Evolutionary conservation across 2,797 vertebrate species (phyloP), one percentile per base, ranked within the genome.

Genomic region (Alca torda): DNA sequence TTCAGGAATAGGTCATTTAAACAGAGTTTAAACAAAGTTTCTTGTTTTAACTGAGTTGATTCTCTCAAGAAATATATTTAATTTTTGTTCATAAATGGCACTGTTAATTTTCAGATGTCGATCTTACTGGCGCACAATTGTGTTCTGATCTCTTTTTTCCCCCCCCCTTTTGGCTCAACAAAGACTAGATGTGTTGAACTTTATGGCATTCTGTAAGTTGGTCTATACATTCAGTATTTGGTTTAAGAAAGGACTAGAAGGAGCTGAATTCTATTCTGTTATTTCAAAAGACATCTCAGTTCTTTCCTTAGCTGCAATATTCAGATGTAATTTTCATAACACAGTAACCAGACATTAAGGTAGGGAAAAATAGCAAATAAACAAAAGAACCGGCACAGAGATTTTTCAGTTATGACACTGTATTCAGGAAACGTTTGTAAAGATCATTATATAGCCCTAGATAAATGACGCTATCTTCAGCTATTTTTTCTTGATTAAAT

Each of bases 401-500:
- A 73, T 30, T 14, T 81, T 77, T 86, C 10, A 28, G 31, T 81
- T 87, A 68, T 56, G 35, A 73, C 48, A 30, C 18, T 65, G 8
- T 77, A 51, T 67, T 81, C 48, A 87, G 60, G 56, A 93, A 86
- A 82, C 17, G 19, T 50, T 90, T 83, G n/a, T 94, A 73, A 92
- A 72, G 26, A 70, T 75, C 35, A 45, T 87, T 90, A 24, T 68
- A n/a, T 35, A 82, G 37, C 12, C 61, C 78, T 74, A 87, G 69
- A 84, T 54, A 84, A 93, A 90, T 78, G 48, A 81, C 43, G 72
- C 43, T 86, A 78, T 89, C 31, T 93, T 93, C 64, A 57, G 48
- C 54, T 96, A 91, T 84, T 96, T 96, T 96, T 93, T 95, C 89
- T 95, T 93, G 65, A 94, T 97, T 97, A 96, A 95, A 91, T 91